phyloP scores from a whole-genome alignment of 2,888 invertebrate species.

The Anaspis maculata region DNA sequence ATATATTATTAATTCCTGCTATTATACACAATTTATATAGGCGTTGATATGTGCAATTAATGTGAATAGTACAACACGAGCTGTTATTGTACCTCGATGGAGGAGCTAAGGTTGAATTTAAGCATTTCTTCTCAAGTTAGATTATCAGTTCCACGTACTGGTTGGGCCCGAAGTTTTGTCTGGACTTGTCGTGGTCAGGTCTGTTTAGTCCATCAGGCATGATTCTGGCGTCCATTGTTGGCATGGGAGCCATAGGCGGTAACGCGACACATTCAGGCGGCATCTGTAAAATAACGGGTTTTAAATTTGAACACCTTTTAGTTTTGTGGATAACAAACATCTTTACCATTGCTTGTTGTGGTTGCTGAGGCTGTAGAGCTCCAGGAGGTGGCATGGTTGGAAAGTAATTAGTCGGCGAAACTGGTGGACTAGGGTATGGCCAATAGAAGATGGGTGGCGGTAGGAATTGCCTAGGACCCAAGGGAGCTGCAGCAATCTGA shows the following conservation, averaged over 20 bases:
- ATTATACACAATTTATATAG: constrained; percentile 13
- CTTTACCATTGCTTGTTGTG: constrained; percentile 36
- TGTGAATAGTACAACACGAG: neutral
- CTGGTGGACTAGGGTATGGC: constrained; percentile 91
- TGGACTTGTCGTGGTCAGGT: constrained; percentile 32
- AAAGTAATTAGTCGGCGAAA: constrained; percentile 83
- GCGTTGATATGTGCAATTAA: constrained; percentile 20
- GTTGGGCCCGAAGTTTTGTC: constrained; percentile 33
- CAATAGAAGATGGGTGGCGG: constrained; percentile 75
- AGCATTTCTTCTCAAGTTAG: constrained; percentile 17
- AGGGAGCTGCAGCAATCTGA: constrained; percentile 38
- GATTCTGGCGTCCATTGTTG: constrained; percentile 34
- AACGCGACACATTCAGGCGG: constrained; percentile 38
- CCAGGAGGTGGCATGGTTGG: constrained; percentile 49
- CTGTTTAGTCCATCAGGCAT: too few relatives aligned
- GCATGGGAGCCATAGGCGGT: constrained; percentile 30
- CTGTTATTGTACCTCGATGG: neutral
- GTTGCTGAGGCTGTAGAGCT: constrained; percentile 30
- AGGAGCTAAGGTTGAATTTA: too few relatives aligned
- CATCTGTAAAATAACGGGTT: constrained; percentile 27
- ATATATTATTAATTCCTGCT: constrained; percentile 15
- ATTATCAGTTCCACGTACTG: constrained; percentile 39
- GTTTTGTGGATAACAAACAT: neutral
- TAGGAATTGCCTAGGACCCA: constrained; percentile 43
- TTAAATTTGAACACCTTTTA: neutral